These are phyloP conservation scores for Clarias batrachus DNA, from an alignment of 2,113 vertebrate species.

Conservation along the genomic window DNA sequence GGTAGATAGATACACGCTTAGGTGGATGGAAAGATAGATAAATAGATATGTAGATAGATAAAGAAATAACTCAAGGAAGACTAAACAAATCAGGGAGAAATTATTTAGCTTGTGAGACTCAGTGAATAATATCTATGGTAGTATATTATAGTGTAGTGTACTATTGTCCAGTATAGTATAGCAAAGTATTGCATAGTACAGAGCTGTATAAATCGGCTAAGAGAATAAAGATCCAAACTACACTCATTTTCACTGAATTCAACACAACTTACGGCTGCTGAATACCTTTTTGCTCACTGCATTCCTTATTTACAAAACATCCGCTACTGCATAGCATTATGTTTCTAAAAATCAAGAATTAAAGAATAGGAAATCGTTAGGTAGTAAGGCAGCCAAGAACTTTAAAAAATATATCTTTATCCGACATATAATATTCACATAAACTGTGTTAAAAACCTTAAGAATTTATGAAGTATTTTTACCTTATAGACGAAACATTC, in stretches of 20 bases:
- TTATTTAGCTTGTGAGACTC: not conserved
- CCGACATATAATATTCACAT: not conserved
- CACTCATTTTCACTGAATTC: not conserved
- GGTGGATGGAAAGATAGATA: too few species aligned
- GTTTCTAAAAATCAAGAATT: not conserved
- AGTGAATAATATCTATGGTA: not conserved
- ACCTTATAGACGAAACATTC: constrained; percentile 31
- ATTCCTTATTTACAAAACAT: not conserved
- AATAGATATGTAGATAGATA: too few species aligned
- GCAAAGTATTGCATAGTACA: not conserved
- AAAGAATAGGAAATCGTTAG: not conserved
- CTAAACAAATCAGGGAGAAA: not conserved
- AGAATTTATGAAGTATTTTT: not conserved
- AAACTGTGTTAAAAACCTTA: not conserved
- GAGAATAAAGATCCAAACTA: not conserved
- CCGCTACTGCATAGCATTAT: too few species aligned
- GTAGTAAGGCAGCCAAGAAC: not conserved
- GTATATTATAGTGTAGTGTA: too few species aligned
- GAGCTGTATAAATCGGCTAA: not conserved
- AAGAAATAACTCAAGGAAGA: not conserved
- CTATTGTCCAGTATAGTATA: too few species aligned
- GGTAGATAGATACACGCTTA: not conserved
- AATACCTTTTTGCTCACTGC: not conserved
- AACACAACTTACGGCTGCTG: not conserved
- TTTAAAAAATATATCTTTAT: not conserved